Conservation (phyloP, 1,140 invertebrate species). For the Lucilia cuprina region DNA sequence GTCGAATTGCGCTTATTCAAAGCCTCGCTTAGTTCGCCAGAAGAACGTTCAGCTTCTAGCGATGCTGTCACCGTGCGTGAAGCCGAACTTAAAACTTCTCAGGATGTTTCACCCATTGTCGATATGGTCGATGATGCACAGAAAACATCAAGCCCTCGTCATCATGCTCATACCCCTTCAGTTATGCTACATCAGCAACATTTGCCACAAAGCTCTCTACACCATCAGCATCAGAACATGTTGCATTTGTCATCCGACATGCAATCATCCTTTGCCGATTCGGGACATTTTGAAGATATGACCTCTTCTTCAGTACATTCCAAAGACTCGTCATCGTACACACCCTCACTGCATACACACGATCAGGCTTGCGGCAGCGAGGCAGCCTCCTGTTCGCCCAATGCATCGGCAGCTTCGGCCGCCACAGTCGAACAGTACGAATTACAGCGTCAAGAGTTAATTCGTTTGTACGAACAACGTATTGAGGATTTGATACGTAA, state of each 20-base stretch:
- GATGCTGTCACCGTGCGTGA: constrained; percentile 77
- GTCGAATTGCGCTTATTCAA: constrained; percentile 81
- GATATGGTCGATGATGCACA: constrained; percentile 61
- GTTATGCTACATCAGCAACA: constrained; percentile 23
- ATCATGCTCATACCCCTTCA: constrained; percentile 48
- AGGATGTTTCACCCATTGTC: constrained; percentile 62
- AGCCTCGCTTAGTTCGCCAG: constrained; percentile 76
- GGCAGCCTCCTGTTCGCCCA: constrained; percentile 46
- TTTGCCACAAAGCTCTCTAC: constrained; percentile 42
- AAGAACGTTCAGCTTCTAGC: constrained; percentile 75
- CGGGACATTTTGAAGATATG: constrained; percentile 84
- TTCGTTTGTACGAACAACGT: constrained; percentile 74
- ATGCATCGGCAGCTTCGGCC: constrained; percentile 4
- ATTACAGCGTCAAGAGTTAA: constrained; percentile 71
- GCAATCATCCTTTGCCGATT: constrained; percentile 79
- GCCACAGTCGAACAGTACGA: constrained; percentile 59
- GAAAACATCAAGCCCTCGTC: constrained; percentile 61
- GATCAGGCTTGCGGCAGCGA: constrained; percentile 66
- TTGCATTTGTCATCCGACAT: constrained; percentile 65
- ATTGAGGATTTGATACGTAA: constrained; percentile 75
- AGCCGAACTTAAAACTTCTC: constrained; percentile 65
- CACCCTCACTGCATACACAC: constrained; percentile 62
- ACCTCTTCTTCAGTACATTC: constrained; percentile 76
- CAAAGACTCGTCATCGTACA: constrained; percentile 72
- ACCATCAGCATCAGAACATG: constrained; percentile 36